Evolutionary conservation across 2,888 invertebrate genomes (phyloP).

Genomic region (Serripes groenlandicus): DNA sequence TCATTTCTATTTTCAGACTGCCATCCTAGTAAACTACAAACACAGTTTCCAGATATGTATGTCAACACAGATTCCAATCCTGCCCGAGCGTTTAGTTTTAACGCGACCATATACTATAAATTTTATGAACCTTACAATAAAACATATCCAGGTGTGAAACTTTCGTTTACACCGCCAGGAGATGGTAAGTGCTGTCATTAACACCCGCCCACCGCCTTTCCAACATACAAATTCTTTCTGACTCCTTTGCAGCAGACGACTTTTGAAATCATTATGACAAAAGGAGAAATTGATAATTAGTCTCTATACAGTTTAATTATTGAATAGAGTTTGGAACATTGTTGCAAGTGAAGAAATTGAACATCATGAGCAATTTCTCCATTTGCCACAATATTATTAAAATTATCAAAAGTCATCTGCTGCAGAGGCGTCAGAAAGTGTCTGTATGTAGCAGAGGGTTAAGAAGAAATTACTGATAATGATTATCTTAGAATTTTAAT

Average conservation of each 20-base stretch:
- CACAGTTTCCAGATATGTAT: neutral
- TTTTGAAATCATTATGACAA: neutral
- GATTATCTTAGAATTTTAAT: too few relatives aligned
- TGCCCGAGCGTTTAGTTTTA: neutral
- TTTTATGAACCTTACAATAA: neutral
- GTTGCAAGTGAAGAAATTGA: neutral
- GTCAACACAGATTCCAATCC: neutral
- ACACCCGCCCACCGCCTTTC: conserved; percentile 3
- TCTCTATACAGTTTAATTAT: too few relatives aligned
- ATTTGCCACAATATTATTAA: neutral
- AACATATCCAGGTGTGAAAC: conserved; percentile 27
- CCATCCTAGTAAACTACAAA: neutral
- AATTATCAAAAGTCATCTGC: too few relatives aligned
- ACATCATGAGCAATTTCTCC: neutral
- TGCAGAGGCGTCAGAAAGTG: too few relatives aligned
- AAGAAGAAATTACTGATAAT: too few relatives aligned
- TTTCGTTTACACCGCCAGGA: conserved; percentile 39
- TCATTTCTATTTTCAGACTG: too few relatives aligned
- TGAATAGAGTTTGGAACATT: neutral
- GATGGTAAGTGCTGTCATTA: conserved; percentile 28
- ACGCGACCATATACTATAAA: neutral
- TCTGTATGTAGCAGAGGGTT: too few relatives aligned
- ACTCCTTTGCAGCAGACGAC: neutral
- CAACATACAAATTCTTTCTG: neutral
- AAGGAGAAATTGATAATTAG: neutral